phyloP scores from a whole-genome alignment of 1,140 invertebrate species.

The Sinella curviseta region DNA sequence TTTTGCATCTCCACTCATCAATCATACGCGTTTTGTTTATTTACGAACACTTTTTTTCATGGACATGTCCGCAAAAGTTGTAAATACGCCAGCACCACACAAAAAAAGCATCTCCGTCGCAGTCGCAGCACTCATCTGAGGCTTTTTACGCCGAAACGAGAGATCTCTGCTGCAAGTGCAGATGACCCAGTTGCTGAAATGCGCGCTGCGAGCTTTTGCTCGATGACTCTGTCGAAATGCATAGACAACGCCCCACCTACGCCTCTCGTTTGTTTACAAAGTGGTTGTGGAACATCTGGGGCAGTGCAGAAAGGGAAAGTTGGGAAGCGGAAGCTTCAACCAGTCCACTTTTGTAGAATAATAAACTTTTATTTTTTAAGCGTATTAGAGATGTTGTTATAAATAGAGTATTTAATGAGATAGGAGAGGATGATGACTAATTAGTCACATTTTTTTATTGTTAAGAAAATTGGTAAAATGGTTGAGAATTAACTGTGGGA shows the following conservation, averaged over 20 bases:
- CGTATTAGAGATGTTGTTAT: too few relatives aligned
- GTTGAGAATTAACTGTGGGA: too few relatives aligned
- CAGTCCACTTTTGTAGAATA: neutral
- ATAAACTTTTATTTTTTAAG: too few relatives aligned
- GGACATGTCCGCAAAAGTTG: too few relatives aligned
- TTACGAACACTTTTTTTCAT: neutral
- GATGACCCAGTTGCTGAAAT: neutral
- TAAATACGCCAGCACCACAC: too few relatives aligned
- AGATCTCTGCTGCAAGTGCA: neutral
- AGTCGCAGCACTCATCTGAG: neutral
- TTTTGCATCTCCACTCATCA: too few relatives aligned
- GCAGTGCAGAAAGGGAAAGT: constrained; percentile 2
- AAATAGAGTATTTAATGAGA: too few relatives aligned
- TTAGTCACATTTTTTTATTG: too few relatives aligned
- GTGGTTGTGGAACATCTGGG: neutral
- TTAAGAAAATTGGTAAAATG: too few relatives aligned
- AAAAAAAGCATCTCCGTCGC: neutral
- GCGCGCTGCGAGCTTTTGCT: neutral
- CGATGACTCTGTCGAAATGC: neutral
- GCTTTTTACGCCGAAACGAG: neutral
- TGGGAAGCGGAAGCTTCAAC: neutral
- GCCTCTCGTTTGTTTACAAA: neutral
- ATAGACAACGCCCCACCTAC: constrained; percentile 5
- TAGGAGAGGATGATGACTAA: too few relatives aligned
- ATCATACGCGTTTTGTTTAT: neutral